Conservation (phyloP, 2,888 invertebrate genomes). For the Trissoscelio sp. region DNA sequence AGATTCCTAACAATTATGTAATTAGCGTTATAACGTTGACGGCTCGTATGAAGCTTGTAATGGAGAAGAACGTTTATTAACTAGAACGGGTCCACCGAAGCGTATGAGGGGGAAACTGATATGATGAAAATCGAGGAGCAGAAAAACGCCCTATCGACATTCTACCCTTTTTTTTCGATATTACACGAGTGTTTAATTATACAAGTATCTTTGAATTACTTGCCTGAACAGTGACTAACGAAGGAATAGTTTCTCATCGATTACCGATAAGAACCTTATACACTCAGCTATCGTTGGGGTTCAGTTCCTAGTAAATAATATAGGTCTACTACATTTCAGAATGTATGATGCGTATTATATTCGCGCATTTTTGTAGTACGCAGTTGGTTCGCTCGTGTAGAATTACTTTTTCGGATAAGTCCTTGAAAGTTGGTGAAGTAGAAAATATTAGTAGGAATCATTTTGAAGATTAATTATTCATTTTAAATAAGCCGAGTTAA, state of each 20-base stretch:
- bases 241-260: constrained; percentile 63
- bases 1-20: constrained; percentile 19
- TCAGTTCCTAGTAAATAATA: constrained; percentile 57
- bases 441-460: no score
- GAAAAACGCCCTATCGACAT: constrained; percentile 47
- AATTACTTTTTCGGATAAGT: constrained; percentile 31
- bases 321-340: constrained; percentile 56
- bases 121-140: constrained; percentile 60
- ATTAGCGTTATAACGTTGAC: constrained; percentile 17
- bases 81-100: constrained; percentile 38
- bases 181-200: constrained; percentile 60
- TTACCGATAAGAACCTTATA: constrained; percentile 64
- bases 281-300: constrained; percentile 53
- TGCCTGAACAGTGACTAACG: constrained; percentile 42
- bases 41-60: constrained; percentile 35
- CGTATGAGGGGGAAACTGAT: constrained; percentile 63
- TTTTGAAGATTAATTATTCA: no score
- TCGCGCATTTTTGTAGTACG: constrained; percentile 30
- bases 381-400: constrained; percentile 6
- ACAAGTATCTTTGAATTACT: constrained; percentile 56
- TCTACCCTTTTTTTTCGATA: constrained; percentile 57
- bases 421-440: constrained; percentile 3
- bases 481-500: no score
- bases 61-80: constrained; percentile 50
- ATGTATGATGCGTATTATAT: constrained; percentile 32